Conservation (phyloP, 2,888 invertebrate genomes). For the Zaprionus bogoriensis region DNA sequence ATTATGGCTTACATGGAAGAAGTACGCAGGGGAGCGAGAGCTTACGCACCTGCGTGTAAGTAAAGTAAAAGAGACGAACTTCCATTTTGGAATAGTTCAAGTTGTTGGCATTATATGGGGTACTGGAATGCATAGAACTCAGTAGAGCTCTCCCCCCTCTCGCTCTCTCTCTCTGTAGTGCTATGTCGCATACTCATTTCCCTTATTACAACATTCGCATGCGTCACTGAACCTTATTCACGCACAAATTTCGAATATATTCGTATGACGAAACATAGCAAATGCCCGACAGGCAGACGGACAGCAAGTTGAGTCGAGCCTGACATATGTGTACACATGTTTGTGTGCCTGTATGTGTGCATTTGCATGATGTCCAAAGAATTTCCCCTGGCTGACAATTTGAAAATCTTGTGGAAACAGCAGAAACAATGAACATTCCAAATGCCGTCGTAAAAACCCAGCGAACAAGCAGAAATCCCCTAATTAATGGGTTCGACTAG, state of each 20-base stretch:
- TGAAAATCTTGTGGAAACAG: slow-evolving; percentile 2
- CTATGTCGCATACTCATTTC: neutral
- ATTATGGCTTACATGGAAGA: no score
- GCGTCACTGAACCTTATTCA: slow-evolving; percentile 57
- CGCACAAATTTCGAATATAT: slow-evolving; percentile 47
- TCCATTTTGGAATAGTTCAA: neutral
- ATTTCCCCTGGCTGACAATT: slow-evolving; percentile 29
- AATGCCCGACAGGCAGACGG: slow-evolving; percentile 10
- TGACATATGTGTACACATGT: slow-evolving; percentile 7
- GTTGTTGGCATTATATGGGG: neutral
- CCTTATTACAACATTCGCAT: slow-evolving; percentile 21
- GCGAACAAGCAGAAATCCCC: neutral
- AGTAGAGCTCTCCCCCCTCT: no score
- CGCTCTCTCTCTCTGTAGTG: no score
- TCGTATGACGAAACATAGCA: slow-evolving; percentile 65
- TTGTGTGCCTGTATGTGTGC: neutral
- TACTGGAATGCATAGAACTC: no score
- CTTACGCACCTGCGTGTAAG: neutral
- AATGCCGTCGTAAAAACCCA: slow-evolving; percentile 29
- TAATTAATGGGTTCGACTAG: neutral
- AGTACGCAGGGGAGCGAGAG: neutral
- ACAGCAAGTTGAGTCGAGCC: slow-evolving; percentile 14
- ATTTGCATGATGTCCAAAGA: slow-evolving; percentile 13
- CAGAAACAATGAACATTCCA: slow-evolving; percentile 26
- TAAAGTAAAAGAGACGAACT: neutral